A percentile compares a stretch with the other conserved stretches of the same genome.
Evolutionary conservation across 2,888 invertebrate genomes (phyloP).

Genomic region (Drosophila vallismaia): DNA sequence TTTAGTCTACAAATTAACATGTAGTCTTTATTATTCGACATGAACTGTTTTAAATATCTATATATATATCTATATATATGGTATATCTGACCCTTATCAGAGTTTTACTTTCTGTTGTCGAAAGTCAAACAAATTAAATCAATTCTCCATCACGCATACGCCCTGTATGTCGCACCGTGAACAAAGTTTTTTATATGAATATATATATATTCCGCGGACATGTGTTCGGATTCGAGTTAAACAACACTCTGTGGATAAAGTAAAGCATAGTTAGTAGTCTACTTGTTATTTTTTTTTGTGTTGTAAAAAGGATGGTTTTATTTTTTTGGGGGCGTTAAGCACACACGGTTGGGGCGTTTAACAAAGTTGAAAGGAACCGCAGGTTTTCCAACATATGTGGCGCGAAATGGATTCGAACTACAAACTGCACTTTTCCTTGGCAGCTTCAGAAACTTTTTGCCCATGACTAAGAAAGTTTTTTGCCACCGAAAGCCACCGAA

Average conservation of each 20-base stretch:
- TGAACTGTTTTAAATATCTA: not conserved
- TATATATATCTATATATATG: not conserved
- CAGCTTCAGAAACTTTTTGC: conserved; percentile 51
- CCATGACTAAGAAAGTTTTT: conserved; percentile 51
- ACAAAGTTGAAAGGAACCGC: conserved; percentile 60
- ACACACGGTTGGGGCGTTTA: conserved; percentile 52
- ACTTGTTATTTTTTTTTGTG: conserved; percentile 1
- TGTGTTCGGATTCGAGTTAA: conserved; percentile 25
- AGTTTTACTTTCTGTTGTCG: conserved; percentile 22
- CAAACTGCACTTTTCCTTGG: conserved; percentile 51
- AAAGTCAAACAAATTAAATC: conserved; percentile 47
- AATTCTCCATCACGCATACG: conserved; percentile 42
- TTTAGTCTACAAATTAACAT: not conserved
- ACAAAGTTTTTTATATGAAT: conserved; percentile 2
- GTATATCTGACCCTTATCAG: conserved; percentile 20
- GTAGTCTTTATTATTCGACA: conserved; percentile 4
- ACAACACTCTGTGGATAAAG: conserved; percentile 42
- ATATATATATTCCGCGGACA: conserved; percentile 2
- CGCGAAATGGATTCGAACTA: conserved; percentile 35
- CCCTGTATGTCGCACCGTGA: conserved; percentile 10
- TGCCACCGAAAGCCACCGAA: conserved; percentile 13
- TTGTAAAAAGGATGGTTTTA: conserved; percentile 14
- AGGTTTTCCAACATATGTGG: conserved; percentile 53
- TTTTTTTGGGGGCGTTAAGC: conserved; percentile 41
- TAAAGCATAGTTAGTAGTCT: conserved; percentile 43